Base-by-base conservation (phyloP, 2,113 vertebrate genomes). In the Patagioenas fasciata region DNA sequence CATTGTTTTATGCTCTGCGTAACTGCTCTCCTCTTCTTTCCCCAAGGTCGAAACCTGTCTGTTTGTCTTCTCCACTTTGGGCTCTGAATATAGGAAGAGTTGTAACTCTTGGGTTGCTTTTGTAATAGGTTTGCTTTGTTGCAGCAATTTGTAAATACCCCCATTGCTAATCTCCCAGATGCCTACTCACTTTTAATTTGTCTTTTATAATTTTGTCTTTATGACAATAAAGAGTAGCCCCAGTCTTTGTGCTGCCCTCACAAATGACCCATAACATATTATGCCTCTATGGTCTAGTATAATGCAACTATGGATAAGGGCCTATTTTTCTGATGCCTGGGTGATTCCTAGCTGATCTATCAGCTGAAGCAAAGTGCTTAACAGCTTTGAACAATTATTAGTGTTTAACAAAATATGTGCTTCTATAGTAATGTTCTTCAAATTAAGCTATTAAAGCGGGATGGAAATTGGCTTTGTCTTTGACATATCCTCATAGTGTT, bases 301-400 rank as follows among this genome's bases (percentile, higher is more conserved):
- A 67, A 44, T 11, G 21, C 32, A 90, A 2, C 82, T 85, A 50
- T 0, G 0, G 54, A 40, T 69, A 88, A 93, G 56, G 89, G 69
- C 72, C 62, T 64, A 14, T 90, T 96, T 96, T 95, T 94, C 81
- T 90, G 60, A 62, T 94, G 91, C 85, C 67, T 94, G 71, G 64
- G 60, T 93, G 61, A 79, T 85, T 95, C 69, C 57, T 95, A 47
- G 80, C 65, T 94, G 84, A 86, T 91, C 88, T 38, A 53, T 70
- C 84, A 91, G 67, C 83, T 86, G 75, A 90, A 91, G 82, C 47
- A 82, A 94, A 91, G 93, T 88, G 78, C 70, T 95, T 96, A 94
- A 94, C 79, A 93, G 91, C 91, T 85, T 93, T 93, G 91, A 95
- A 93, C 89, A 95, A 83, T 92, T 96, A 93, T 88, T 90, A 96